Percentiles rank a stretch among this genome's conserved stretches.
phyloP scores from a whole-genome alignment of 2,113 vertebrate genomes.

The Colius striatus region DNA sequence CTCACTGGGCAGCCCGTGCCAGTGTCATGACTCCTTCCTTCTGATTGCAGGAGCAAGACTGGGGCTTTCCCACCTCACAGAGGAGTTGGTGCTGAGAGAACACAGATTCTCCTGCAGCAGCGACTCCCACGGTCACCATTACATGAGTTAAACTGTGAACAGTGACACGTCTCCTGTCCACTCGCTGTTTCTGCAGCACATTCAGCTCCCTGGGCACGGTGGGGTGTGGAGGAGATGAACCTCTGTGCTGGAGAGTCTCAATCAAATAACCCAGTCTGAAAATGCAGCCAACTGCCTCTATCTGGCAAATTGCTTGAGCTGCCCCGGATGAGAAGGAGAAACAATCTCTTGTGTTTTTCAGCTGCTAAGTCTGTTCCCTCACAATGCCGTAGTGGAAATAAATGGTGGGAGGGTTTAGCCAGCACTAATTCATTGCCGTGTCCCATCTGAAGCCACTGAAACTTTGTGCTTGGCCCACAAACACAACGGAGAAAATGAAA shows the following conservation, averaged over 20 bases:
- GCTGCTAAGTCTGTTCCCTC: not conserved
- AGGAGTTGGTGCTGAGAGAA: not conserved
- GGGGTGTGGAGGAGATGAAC: not conserved
- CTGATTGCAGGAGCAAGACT: not conserved
- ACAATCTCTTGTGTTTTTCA: not conserved
- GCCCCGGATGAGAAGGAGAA: conserved; percentile 16
- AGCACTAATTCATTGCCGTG: conserved; percentile 21
- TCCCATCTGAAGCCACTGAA: not conserved
- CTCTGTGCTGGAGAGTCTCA: not conserved
- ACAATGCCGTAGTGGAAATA: not conserved
- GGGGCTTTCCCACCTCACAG: not conserved
- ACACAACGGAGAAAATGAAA: not conserved
- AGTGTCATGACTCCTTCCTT: not conserved
- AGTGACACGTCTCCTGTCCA: not conserved
- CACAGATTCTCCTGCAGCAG: not conserved
- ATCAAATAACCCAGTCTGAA: not conserved
- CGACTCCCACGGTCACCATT: not conserved
- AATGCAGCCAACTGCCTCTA: not conserved
- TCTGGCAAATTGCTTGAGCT: not conserved
- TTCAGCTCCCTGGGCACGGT: not conserved
- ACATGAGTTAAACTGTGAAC: not conserved
- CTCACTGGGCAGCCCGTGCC: no score
- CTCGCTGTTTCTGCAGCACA: rapidly evolving
- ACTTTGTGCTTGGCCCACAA: conserved; percentile 27
- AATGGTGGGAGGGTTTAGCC: conserved; percentile 40